Evolutionary conservation across 2,797 vertebrate genomes (phyloP), one percentile per base, ranked within the genome.

Genomic region (Centropyge bicolor): DNA sequence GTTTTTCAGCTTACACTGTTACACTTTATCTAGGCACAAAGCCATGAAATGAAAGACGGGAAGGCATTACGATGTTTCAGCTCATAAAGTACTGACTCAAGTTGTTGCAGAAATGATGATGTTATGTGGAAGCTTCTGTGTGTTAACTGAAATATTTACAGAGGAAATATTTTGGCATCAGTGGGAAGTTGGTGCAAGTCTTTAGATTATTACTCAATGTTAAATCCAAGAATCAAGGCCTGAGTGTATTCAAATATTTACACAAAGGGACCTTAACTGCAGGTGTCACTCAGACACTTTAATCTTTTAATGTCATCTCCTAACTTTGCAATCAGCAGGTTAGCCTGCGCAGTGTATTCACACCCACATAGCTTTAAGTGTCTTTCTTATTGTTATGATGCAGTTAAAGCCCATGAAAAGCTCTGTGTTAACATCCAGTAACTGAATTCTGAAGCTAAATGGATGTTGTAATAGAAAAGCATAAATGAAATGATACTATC

Each of bases 231-330:
- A 74, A 31, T 76, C 27, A 8, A 45, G 8, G 24, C 68, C 16
- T 36, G 20, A 51, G 52, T 5, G 14, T 43, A 43, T 60, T 83
- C 51, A 76, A 71, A 83, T 80, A 82, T 88, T 88, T 79, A 78
- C 40, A 45, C 43, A 72, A 14, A 36, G 62, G 46, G 43, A 20
- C 16, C 27, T 60, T n/a, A 0, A 3, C n/a, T 64, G 8, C 14
- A 57, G 51, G 14, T 74, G 41, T 71, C 45, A 43, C n/a, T 27
- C 9, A n/a, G 54, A 49, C 5, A 35, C 49, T 40, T 41, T 43
- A 64, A 48, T 51, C 52, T 16, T 12, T 31, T 31, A 31, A 11
- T 43, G 3, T 49, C 43, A 6, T 36, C 20, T 62, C 9, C 14
- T 22, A 8, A 63, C 24, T 43, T 43, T 49, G 22, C 55, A 49